Evolutionary conservation across 2,797 vertebrate genomes (phyloP), one percentile per base, ranked within the genome.

Genomic region (Megalops cyprinoides): DNA sequence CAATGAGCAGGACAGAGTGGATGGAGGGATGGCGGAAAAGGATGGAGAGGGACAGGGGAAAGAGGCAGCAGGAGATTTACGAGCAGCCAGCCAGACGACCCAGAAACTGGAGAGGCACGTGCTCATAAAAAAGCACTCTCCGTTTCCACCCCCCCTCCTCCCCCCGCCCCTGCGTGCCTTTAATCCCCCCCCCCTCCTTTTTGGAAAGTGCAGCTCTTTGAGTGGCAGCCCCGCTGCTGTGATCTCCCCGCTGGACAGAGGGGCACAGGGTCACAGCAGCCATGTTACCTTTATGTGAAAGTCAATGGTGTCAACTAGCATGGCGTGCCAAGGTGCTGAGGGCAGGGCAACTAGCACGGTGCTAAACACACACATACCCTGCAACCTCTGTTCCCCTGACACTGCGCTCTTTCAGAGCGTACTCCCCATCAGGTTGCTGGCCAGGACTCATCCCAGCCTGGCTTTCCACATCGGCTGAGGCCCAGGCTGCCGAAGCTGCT

Each of bases 281-380:
- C 90, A 88, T 91, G 90, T 92, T 91, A 84, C 83, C 81, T 92
- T 92, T 90, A 93, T 88, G 88, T 88, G 18, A 5, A 85, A 93
- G 91, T 92, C 91, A 92, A 81, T 20, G 73, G 82, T 91, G 92
- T 94, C 93, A 93, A 91, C 90, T 85, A 92, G 91, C 86, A 85
- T 86, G 87, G 89, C 88, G 89, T 90, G 91, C 86, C 90, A 82
- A 76, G 84, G 44, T 31, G 69, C 74, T 44, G 55, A 75, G 55
- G 49, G 28, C 18, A 42, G 42, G 39, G 55, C 62, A 34, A n/a
- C 15, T 12, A 3, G 12, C 15, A 9, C 18, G 39, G 3, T n/a
- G n/a, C n/a, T n/a, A n/a, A n/a, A n/a, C n/a, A n/a, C n/a, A n/a
- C n/a, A n/a, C n/a, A n/a, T 20, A 37, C 67, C 23, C 39, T 20